Conservation (phyloP, 2,113 vertebrate species). For the Takifugu flavidus region DNA sequence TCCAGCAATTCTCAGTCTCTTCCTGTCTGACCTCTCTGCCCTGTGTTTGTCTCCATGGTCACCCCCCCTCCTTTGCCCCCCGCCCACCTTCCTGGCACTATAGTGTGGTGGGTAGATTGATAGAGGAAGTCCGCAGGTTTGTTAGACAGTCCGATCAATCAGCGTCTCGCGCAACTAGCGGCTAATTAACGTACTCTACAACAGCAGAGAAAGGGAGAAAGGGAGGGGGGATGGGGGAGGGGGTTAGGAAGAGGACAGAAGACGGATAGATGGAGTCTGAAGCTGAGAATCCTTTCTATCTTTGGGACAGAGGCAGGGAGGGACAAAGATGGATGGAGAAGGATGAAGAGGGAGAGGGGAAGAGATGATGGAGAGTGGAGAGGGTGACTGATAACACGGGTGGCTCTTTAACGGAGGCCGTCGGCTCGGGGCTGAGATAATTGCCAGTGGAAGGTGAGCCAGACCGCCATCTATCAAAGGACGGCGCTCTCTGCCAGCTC, state of each 20-base stretch:
- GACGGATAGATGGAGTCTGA: slow-evolving; percentile 41
- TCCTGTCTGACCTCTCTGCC: slow-evolving; percentile 30
- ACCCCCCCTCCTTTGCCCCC: slow-evolving; percentile 17
- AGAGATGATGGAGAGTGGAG: slow-evolving; percentile 54
- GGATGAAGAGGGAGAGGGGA: slow-evolving; percentile 41
- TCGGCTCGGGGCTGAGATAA: slow-evolving; percentile 62
- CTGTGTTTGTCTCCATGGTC: slow-evolving; percentile 31
- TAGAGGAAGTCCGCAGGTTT: slow-evolving; percentile 73
- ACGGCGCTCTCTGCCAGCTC: slow-evolving; percentile 51
- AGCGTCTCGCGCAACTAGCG: slow-evolving; percentile 74
- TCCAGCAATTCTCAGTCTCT: slow-evolving; percentile 1
- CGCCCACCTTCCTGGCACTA: slow-evolving; percentile 58
- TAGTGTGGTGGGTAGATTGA: slow-evolving; percentile 67
- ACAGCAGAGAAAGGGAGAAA: slow-evolving; percentile 47
- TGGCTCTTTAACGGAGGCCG: slow-evolving; percentile 64
- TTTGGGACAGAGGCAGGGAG: slow-evolving; percentile 34
- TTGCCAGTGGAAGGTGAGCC: slow-evolving; percentile 67
- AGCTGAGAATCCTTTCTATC: slow-evolving; percentile 38
- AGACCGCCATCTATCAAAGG: slow-evolving; percentile 65
- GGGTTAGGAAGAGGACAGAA: slow-evolving; percentile 52
- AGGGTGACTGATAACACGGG: slow-evolving; percentile 68
- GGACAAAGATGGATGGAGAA: slow-evolving; percentile 51
- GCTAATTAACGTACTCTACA: slow-evolving; percentile 78
- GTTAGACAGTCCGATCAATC: slow-evolving; percentile 76
- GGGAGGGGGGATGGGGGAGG: slow-evolving; percentile 18